These are phyloP conservation scores for Theocolax elegans DNA, from an alignment of 1,140 invertebrate species.

Conservation along the genomic window DNA sequence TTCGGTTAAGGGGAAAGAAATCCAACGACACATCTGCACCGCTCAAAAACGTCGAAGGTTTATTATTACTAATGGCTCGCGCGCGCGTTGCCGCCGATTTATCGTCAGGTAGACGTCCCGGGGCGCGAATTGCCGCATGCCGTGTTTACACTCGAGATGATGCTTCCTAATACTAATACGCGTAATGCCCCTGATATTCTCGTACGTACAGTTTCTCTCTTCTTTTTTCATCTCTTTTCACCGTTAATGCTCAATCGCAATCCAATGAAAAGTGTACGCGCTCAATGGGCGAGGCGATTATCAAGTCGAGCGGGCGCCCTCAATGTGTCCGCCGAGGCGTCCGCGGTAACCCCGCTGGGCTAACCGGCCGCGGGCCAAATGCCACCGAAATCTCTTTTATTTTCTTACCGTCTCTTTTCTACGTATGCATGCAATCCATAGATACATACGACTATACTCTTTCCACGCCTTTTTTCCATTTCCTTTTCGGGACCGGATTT, in stretches of 20 bases:
- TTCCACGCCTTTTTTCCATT: slow-evolving; percentile 30
- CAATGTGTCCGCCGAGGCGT: slow-evolving; percentile 69
- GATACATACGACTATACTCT: neutral
- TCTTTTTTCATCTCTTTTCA: slow-evolving; percentile 20
- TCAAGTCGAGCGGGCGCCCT: slow-evolving; percentile 67
- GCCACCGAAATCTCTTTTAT: slow-evolving; percentile 44
- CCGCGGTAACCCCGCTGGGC: slow-evolving; percentile 65
- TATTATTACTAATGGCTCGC: slow-evolving; percentile 35
- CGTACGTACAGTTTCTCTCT: too few relatives aligned
- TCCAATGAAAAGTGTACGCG: slow-evolving; percentile 67
- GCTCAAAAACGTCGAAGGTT: neutral
- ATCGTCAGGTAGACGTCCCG: slow-evolving; percentile 57
- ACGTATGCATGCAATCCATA: neutral
- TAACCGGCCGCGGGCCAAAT: slow-evolving; percentile 65
- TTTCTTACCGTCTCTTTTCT: slow-evolving; percentile 27
- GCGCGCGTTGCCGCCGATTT: neutral
- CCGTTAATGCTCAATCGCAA: slow-evolving; percentile 68
- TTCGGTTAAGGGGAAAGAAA: slow-evolving; percentile 35
- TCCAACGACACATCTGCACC: slow-evolving; percentile 11
- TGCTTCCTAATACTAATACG: slow-evolving; percentile 69
- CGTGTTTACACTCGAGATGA: slow-evolving; percentile 69
- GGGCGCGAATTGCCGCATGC: slow-evolving; percentile 62
- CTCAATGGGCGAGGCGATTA: slow-evolving; percentile 64
- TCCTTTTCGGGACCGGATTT: slow-evolving; percentile 15
- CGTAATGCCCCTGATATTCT: slow-evolving; percentile 14